Base-by-base conservation (phyloP, 2,113 vertebrate genomes). In the Macrotis lagotis region DNA sequence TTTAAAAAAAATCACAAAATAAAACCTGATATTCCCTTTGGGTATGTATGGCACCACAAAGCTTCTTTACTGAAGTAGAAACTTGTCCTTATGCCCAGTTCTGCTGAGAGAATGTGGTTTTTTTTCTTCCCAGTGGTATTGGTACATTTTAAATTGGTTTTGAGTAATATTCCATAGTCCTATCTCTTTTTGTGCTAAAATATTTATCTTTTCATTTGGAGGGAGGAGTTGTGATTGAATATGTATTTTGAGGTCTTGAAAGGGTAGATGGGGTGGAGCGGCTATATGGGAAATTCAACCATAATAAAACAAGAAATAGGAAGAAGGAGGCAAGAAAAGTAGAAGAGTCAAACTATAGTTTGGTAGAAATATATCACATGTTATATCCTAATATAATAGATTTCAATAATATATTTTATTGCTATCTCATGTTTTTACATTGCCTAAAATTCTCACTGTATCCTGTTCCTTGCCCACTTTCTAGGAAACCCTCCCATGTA, bases 101-200 rank as follows among this genome's bases (percentile, higher is more conserved):
- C 25, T 28, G 11, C 44, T 89, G 22, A 91, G 66, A 94, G 94
- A 94, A 50, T 91, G 11, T 83, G 52, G 7, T 94, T 66, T 91
- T 0, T 95, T 90, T 94, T 66, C 53, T 0, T 95, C 89, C 16
- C 93, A 44, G 93, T 12, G 37, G 93, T 91, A 89, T 88, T 50
- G 50, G 0, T 47, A 2, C 16, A 92, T 37, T 50, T n/a, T 52
- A 59, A 74, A 83, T n/a, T 8, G 12, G 6, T 12, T 50, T 89
- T 91, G 50, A 47, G 22, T 59, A 25, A 66, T 50, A 0, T 22
- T 95, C 26, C 31, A 83, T 19, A 83, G 66, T 83, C 66, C 16
- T 44, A 83, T 44, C 37, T 83, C 31, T 66, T 66, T 83, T 83
- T 55, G 1, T 31, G 31, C 48, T 96, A 66, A 93, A 88, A 94